A percentile compares a stretch with the other conserved stretches of the same genome.
Conservation (phyloP, 1,140 invertebrate genomes). For the Pygmarrhopalites habei region DNA sequence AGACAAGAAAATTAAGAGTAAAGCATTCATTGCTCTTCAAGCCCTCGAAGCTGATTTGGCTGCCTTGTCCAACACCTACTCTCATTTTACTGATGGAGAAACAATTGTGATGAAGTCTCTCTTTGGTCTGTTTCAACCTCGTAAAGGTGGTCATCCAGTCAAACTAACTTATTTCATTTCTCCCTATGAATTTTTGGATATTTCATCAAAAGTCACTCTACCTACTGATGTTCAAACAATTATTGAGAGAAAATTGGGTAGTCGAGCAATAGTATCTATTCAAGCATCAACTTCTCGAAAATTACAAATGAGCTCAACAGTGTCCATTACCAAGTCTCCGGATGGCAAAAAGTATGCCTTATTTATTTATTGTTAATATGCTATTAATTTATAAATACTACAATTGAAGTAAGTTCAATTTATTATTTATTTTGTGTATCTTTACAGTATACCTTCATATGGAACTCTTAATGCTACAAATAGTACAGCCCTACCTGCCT, state of each 20-base stretch:
- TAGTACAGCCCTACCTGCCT: slow-evolving; percentile 79
- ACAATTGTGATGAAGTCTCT: slow-evolving; percentile 82
- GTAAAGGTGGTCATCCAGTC: slow-evolving; percentile 71
- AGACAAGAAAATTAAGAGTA: slow-evolving; percentile 88
- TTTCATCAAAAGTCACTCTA: slow-evolving; percentile 61
- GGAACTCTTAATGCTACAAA: slow-evolving; percentile 69
- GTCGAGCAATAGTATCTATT: slow-evolving; percentile 66
- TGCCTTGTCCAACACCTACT: slow-evolving; percentile 69
- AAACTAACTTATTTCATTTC: slow-evolving; percentile 89
- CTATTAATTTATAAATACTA: too few species aligned
- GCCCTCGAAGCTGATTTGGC: slow-evolving; percentile 87
- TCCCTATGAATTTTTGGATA: slow-evolving; percentile 83
- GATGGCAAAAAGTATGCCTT: slow-evolving; percentile 64
- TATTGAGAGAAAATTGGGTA: slow-evolving; percentile 63
- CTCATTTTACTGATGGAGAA: slow-evolving; percentile 74
- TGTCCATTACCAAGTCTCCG: slow-evolving; percentile 62
- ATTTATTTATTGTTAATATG: neutral
- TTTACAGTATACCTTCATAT: slow-evolving; percentile 62
- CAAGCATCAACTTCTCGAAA: slow-evolving; percentile 83
- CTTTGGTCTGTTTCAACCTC: slow-evolving; percentile 59
- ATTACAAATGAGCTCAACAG: slow-evolving; percentile 59
- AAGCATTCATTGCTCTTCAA: slow-evolving; percentile 84
- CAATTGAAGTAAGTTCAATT: neutral
- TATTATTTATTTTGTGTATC: slow-evolving; percentile 11
- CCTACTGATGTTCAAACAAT: slow-evolving; percentile 65